These are phyloP conservation scores for Yponomeuta plumbellus DNA, from an alignment of 2,888 invertebrate genomes.

Conservation along the genomic window DNA sequence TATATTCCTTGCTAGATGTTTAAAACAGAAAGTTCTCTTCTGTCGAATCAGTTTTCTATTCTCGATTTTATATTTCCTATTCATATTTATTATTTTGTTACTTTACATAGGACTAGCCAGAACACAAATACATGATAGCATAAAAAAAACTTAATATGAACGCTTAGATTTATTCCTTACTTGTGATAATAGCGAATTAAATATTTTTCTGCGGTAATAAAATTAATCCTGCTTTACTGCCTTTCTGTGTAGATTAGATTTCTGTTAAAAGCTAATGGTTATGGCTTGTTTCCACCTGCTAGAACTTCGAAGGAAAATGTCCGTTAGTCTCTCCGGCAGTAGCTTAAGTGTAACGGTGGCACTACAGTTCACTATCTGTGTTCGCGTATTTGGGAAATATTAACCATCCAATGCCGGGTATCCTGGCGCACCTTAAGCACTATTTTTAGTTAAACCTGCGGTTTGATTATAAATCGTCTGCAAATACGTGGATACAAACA, in stretches of 20 bases:
- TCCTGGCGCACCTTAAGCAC: no score
- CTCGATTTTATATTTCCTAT: neutral
- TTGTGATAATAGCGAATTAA: conserved; percentile 22
- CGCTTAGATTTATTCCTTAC: conserved; percentile 10
- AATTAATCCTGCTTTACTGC: conserved; percentile 33
- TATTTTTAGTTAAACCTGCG: no score
- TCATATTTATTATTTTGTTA: neutral
- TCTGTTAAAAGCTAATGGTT: neutral
- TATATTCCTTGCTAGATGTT: neutral
- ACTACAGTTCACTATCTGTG: no score
- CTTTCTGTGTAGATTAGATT: conserved; percentile 35
- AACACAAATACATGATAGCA: neutral
- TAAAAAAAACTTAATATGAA: conserved; percentile 6
- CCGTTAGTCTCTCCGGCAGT: no score
- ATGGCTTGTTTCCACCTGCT: no score
- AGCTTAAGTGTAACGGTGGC: no score
- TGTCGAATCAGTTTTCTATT: neutral
- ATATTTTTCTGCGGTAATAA: conserved; percentile 32
- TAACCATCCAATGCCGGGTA: no score
- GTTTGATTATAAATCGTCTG: no score
- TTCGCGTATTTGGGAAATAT: no score
- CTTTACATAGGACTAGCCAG: neutral
- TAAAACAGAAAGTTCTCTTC: neutral
- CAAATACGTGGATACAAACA: no score
- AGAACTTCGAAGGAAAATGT: no score